These are phyloP conservation scores for Ammodytes marinus DNA, from an alignment of 2,113 vertebrate species.

Conservation along the genomic window DNA sequence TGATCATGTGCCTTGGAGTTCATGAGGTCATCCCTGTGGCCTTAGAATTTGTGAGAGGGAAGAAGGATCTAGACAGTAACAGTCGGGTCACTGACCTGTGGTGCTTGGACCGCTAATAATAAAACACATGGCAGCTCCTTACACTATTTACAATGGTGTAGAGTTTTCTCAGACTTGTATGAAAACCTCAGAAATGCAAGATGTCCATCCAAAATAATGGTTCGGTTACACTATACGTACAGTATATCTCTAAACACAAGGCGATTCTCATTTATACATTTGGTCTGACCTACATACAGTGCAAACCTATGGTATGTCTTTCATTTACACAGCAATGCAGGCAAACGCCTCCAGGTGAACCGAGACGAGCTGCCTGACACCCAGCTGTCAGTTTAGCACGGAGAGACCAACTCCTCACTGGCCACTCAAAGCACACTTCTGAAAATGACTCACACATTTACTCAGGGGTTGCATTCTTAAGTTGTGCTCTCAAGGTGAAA, in stretches of 20 bases:
- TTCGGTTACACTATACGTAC: background rate
- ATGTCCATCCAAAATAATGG: background rate
- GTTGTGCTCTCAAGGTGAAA: constrained; percentile 28
- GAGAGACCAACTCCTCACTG: background rate
- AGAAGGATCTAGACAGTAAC: constrained; percentile 19
- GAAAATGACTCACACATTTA: constrained; percentile 36
- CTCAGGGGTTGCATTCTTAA: constrained; percentile 2
- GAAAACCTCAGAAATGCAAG: background rate
- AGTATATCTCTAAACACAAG: background rate
- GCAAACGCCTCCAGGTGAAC: background rate
- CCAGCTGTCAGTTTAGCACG: constrained; percentile 27
- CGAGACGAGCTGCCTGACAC: background rate
- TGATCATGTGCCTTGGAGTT: background rate
- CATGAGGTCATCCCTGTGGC: constrained; percentile 24
- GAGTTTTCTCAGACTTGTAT: background rate
- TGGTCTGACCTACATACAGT: background rate
- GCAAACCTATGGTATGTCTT: background rate
- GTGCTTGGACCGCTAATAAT: background rate
- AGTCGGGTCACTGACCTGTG: background rate
- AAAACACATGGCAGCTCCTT: background rate
- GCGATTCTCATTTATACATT: background rate
- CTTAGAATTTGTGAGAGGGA: constrained; percentile 2
- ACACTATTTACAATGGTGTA: background rate
- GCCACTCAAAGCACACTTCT: background rate
- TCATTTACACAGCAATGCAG: background rate